Conservation (phyloP, 1,140 invertebrate genomes). For the Drosophila suzukii region DNA sequence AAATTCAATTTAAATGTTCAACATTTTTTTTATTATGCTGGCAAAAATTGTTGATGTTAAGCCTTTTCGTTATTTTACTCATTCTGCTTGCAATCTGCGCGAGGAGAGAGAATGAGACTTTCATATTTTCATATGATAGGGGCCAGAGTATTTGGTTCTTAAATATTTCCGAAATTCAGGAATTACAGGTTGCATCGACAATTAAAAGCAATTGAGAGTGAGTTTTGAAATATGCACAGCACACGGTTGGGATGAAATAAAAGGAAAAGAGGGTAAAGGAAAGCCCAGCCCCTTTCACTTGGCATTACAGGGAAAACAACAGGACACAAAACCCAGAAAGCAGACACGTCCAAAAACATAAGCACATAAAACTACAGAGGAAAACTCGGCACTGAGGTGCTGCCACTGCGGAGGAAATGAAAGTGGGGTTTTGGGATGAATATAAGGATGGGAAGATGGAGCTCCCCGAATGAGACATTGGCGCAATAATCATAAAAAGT, state of each 20-base stretch:
- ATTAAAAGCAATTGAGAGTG: slow-evolving; percentile 8
- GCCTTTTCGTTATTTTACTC: slow-evolving; percentile 11
- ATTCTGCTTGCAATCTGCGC: not conserved
- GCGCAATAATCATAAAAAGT: slow-evolving; percentile 78
- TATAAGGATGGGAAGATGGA: not conserved
- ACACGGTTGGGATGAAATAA: not conserved
- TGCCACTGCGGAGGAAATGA: slow-evolving; percentile 21
- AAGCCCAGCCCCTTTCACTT: not conserved
- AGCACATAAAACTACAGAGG: slow-evolving; percentile 20
- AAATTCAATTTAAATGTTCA: slow-evolving; percentile 64
- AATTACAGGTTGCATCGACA: not conserved
- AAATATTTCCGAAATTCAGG: slow-evolving; percentile 4
- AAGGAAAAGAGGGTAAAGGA: too few species aligned
- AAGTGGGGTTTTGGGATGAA: slow-evolving; percentile 1
- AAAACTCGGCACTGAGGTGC: not conserved
- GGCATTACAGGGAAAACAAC: slow-evolving; percentile 6
- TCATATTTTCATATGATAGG: not conserved
- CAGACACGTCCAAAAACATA: slow-evolving; percentile 42
- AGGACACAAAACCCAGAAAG: not conserved
- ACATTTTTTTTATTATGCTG: not conserved
- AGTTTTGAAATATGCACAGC: slow-evolving; percentile 21
- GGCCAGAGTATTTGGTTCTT: not conserved
- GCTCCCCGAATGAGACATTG: slow-evolving; percentile 44
- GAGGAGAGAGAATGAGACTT: not conserved
- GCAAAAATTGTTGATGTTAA: slow-evolving; percentile 12